Conservation (phyloP, 2,888 invertebrate genomes). For the Diaprepes abbreviatus region DNA sequence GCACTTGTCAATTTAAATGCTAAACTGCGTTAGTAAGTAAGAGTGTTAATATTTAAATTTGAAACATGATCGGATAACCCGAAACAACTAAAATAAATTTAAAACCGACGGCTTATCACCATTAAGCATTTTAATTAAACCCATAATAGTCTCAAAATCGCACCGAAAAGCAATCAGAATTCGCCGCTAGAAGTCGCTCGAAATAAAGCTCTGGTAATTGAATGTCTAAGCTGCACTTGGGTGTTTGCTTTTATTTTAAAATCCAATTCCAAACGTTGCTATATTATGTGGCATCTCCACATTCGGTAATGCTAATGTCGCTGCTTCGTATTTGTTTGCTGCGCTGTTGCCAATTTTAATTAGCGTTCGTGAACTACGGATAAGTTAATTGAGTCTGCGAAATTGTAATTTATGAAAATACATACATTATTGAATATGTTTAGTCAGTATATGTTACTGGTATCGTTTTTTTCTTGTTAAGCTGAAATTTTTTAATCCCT, state of each 20-base stretch:
- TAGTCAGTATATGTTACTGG: too few species aligned
- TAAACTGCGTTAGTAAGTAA: too few species aligned
- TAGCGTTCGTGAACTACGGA: too few species aligned
- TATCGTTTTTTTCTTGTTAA: too few species aligned
- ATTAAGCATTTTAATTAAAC: conserved; percentile 24
- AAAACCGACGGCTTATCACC: not conserved
- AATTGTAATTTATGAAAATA: too few species aligned
- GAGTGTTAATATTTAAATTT: too few species aligned
- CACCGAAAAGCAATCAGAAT: conserved; percentile 32
- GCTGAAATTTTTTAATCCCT: too few species aligned
- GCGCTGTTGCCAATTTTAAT: conserved; percentile 23
- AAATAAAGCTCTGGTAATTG: conserved; percentile 33
- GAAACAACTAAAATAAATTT: too few species aligned
- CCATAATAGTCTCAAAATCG: conserved; percentile 5
- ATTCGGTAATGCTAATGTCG: conserved; percentile 30
- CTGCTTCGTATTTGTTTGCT: conserved; percentile 13
- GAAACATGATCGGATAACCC: too few species aligned
- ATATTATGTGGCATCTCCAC: conserved; percentile 27
- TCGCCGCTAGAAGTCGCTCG: conserved; percentile 30
- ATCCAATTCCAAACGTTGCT: conserved; percentile 20
- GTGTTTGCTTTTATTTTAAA: conserved; percentile 31
- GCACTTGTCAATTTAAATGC: too few species aligned
- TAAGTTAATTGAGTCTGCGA: too few species aligned
- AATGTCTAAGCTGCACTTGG: conserved; percentile 34
- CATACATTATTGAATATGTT: too few species aligned